phyloP scores from a whole-genome alignment of 2,888 invertebrate genomes.

The Leptopilina syphax region DNA sequence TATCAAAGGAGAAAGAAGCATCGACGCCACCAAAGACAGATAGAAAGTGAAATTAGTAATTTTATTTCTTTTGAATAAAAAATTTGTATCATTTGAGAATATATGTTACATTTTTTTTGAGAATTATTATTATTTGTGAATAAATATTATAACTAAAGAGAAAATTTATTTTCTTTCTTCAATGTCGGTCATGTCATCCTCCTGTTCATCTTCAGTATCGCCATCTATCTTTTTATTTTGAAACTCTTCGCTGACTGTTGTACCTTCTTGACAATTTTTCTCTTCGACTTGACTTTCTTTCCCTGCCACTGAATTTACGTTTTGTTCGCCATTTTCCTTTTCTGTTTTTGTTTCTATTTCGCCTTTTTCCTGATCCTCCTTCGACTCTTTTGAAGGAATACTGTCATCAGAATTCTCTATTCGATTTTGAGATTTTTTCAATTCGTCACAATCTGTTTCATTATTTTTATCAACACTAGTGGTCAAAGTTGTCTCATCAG shows the following conservation, averaged over 20 bases:
- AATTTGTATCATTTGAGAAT: neutral
- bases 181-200: too few relatives aligned
- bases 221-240: neutral
- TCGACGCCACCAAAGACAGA: neutral
- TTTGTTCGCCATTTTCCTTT: too few relatives aligned
- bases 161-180: too few relatives aligned
- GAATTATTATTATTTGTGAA: too few relatives aligned
- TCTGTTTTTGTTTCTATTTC: neutral
- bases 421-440: neutral
- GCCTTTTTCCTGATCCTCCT: too few relatives aligned
- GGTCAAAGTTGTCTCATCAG: slow-evolving; percentile 40
- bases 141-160: too few relatives aligned
- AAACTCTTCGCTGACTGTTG: neutral
- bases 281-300: neutral
- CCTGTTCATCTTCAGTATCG: too few relatives aligned
- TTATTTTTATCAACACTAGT: neutral
- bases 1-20: neutral
- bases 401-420: neutral
- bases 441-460: neutral
- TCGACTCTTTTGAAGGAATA: slow-evolving; percentile 8
- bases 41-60: neutral
- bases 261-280: neutral
- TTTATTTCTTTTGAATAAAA: neutral
- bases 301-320: too few relatives aligned
- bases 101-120: too few relatives aligned